A percentile compares a stretch with the other conserved stretches of the same genome.
These are phyloP conservation scores for Crocidura indochinensis DNA, from an alignment of 2,797 vertebrate species.

Conservation along the genomic window DNA sequence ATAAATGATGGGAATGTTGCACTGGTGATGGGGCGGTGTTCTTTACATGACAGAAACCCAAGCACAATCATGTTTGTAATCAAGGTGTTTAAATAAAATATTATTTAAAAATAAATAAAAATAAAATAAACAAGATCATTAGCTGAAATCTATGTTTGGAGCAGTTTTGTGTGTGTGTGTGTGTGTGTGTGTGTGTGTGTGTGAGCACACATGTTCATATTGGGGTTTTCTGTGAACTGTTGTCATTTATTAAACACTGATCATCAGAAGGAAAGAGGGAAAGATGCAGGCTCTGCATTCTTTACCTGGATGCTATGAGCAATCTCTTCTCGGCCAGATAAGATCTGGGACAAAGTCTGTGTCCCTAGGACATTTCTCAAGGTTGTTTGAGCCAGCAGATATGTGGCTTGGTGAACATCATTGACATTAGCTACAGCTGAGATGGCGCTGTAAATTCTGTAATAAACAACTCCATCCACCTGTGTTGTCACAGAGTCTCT, in stretches of 20 bases:
- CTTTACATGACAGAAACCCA: too few relatives aligned
- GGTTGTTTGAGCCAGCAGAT: constrained; percentile 90
- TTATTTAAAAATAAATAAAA: too few relatives aligned
- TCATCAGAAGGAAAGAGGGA: not conserved
- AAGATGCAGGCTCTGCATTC: not conserved
- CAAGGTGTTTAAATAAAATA: too few relatives aligned
- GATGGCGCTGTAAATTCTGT: constrained; percentile 90
- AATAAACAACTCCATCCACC: constrained; percentile 92
- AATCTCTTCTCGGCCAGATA: constrained; percentile 88
- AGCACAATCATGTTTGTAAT: too few relatives aligned
- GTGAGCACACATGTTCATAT: accelerated
- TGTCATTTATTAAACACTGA: not conserved
- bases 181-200: not conserved
- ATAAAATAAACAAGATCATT: not conserved
- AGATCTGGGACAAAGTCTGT: constrained; percentile 89
- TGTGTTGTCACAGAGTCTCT: constrained; percentile 91
- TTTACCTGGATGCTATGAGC: constrained; percentile 90
- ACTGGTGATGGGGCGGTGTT: too few relatives aligned
- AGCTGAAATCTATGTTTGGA: not conserved
- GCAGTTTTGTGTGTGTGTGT: too few relatives aligned
- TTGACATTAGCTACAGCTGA: constrained; percentile 89
- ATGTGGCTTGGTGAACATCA: constrained; percentile 88
- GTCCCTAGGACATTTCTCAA: constrained; percentile 90
- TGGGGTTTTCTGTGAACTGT: not conserved
- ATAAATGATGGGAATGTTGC: too few relatives aligned